Evolutionary conservation across 2,888 invertebrate genomes (phyloP), one percentile per base, ranked within the genome.

Genomic region (Bedellia somnulentella): DNA sequence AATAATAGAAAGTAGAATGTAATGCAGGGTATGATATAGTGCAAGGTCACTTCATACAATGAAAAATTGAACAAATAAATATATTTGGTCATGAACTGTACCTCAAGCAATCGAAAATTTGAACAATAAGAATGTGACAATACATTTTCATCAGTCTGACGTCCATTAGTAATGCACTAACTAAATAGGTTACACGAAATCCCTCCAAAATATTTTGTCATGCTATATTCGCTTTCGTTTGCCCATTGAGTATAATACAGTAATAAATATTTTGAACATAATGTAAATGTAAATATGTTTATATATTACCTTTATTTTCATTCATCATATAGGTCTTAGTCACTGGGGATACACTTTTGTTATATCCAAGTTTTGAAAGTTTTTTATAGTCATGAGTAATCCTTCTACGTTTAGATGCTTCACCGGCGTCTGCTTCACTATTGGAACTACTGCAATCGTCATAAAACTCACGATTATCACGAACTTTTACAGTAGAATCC

Each of bases 121-220:
- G n/a, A n/a, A n/a, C n/a, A n/a, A n/a, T n/a, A n/a, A n/a, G n/a
- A n/a, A n/a, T n/a, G n/a, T n/a, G n/a, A n/a, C n/a, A n/a, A n/a
- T n/a, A n/a, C n/a, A n/a, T n/a, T n/a, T n/a, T n/a, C n/a, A n/a
- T n/a, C n/a, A n/a, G n/a, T 52, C 42, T 68, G 70, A 70, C 73
- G 71, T 68, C 71, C 54, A 52, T 50, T 50, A 6, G 39, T 37
- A 54, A 43, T 68, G 66, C 71, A 70, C 68, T 67, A 70, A 70
- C 58, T 59, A 17, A 50, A 45, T 68, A 73, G 73, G 71, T 71
- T 73, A 73, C 50, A 45, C 48, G 39, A 46, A 66, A 71, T 71
- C 71, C 73, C 73, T 63, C 73, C 73, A 68, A 70, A 67, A 66
- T 13, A 9, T n/a, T n/a, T n/a, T n/a, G 10, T n/a, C n/a, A n/a